Evolutionary conservation across 2,113 vertebrate genomes (phyloP).

Genomic region (Andinoacara biseriatus): DNA sequence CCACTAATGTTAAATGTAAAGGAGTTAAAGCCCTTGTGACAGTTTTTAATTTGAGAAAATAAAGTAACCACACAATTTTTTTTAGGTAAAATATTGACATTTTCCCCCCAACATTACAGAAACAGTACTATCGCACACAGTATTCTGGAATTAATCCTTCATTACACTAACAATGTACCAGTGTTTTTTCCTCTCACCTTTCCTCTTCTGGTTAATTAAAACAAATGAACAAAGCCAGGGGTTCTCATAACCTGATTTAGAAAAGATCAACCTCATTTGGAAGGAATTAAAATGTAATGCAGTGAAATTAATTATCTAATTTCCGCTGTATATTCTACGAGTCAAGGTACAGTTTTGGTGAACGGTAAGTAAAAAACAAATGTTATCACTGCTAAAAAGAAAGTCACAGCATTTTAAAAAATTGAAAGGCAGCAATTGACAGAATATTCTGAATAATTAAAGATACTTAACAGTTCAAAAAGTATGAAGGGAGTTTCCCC

Average conservation of each 20-base stretch:
- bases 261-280: conserved; percentile 68
- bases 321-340: conserved; percentile 40
- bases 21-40: neutral
- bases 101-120: conserved; percentile 19
- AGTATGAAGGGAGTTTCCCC: conserved; percentile 21
- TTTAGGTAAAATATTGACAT: conserved; percentile 29
- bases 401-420: conserved; percentile 12
- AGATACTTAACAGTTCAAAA: conserved; percentile 16
- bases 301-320: conserved; percentile 61
- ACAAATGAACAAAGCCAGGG: conserved; percentile 74
- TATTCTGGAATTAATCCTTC: conserved; percentile 61
- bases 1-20: conserved; percentile 36
- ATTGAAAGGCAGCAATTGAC: conserved; percentile 28
- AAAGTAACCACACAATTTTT: conserved; percentile 17
- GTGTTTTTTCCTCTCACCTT: conserved; percentile 58
- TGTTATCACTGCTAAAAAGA: neutral
- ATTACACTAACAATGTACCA: conserved; percentile 62
- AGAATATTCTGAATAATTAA: conserved; percentile 19
- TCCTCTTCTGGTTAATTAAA: conserved; percentile 67
- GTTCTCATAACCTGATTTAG: conserved; percentile 70
- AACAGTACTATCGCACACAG: conserved; percentile 21
- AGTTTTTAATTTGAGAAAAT: conserved; percentile 27
- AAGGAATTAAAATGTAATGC: conserved; percentile 64
- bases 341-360: conserved; percentile 15
- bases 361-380: neutral